Percentiles rank a stretch among this genome's conserved stretches.
Evolutionary conservation across 2,888 invertebrate species (phyloP).

Genomic region (Troides oblongomaculatus): DNA sequence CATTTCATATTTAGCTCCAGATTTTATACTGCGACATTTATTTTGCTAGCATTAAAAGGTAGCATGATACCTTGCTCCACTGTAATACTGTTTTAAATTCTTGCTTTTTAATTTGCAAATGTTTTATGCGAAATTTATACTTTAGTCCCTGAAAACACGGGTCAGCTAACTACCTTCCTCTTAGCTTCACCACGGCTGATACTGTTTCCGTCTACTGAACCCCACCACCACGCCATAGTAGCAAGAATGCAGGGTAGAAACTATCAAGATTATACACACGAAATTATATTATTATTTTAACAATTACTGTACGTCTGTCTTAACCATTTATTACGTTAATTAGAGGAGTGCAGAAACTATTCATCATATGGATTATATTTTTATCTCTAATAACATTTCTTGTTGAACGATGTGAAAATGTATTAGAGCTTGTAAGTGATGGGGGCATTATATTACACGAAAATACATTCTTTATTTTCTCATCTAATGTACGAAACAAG

Average conservation of each 20-base stretch:
- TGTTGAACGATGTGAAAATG: not conserved
- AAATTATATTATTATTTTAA: not conserved
- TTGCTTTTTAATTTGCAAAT: not conserved
- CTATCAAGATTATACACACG: no score
- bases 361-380: not conserved
- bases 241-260: no score
- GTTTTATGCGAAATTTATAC: no score
- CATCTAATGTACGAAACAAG: not conserved
- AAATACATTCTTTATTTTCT: not conserved
- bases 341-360: not conserved
- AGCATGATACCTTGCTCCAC: not conserved
- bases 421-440: not conserved
- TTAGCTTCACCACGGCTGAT: no score
- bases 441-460: not conserved
- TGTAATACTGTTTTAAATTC: not conserved
- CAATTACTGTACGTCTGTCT: not conserved
- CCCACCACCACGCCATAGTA: no score
- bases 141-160: no score
- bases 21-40: conserved; percentile 3
- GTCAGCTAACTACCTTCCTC: no score
- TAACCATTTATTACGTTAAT: not conserved
- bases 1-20: conserved; percentile 1
- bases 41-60: not conserved
- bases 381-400: not conserved
- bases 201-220: no score